Base-by-base conservation (phyloP, 2,888 invertebrate genomes). In the Metalampra italica region DNA sequence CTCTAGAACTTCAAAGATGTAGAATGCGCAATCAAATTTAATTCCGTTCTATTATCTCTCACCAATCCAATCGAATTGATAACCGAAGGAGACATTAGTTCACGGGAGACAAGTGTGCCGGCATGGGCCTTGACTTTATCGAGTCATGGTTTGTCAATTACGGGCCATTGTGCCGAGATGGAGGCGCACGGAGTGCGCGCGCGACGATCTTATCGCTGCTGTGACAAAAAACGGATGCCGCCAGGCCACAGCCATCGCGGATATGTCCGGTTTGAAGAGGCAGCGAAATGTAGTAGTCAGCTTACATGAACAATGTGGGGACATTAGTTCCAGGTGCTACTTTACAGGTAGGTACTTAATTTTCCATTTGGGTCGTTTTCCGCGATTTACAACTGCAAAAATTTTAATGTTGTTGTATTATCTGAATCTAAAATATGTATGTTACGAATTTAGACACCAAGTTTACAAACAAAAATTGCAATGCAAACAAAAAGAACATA, bases 81-180 rank as follows among this genome's bases (percentile, higher is more conserved):
- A 46, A 15, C 40, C 36, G 41, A 41, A 45, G n/a, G 32, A 8
- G 43, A 45, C 13, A 45, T 37, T 29, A 22, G 22, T 22, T 15
- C 15, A 37, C 43, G 57, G 66, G 61, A 68, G 74, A 75, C 74
- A 74, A 69, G 68, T 67, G 64, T 67, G 59, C 59, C 51, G 56
- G 52, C 52, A 52, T 49, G 61, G 61, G 60, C 81, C 82, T 82
- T 82, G 82, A 79, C 76, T 80, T 78, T 77, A 77, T 76, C 83
- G 62, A 84, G 85, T 86, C 85, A 86, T 84, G 86, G 82, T 82
- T 84, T 80, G 84, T 83, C 86, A 85, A 87, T 87, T 85, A 86
- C 78, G 54, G 51, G 56, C 79, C 65, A 84, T 86, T 86, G 86
- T 86, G 68, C 64, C 49, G 54, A 63, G 73, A 69, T 66, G 68